Conservation (phyloP, 1,140 invertebrate species). For the Pseudobourletiella spinata region DNA sequence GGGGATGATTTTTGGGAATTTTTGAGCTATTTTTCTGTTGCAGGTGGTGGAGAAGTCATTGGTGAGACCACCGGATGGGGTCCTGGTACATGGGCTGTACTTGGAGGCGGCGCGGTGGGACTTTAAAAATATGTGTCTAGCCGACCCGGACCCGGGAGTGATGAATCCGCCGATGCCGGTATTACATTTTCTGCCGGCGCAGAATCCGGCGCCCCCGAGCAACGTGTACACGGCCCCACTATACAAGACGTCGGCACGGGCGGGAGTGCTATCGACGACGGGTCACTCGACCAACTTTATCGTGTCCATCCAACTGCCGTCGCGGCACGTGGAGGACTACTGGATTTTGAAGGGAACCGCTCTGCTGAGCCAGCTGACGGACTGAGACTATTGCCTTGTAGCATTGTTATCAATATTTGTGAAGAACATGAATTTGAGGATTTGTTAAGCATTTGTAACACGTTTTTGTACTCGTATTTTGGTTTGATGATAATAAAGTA, state of each 20-base stretch:
- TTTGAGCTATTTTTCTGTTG: conserved; percentile 3
- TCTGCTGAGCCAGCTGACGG: conserved; percentile 63
- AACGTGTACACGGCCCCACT: conserved; percentile 64
- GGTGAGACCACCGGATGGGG: conserved; percentile 54
- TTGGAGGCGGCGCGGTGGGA: conserved; percentile 81
- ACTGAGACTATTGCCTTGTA: too few relatives aligned
- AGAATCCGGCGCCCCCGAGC: conserved; percentile 47
- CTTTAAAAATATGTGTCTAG: conserved; percentile 49
- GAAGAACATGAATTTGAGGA: too few relatives aligned
- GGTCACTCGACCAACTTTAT: conserved; percentile 86
- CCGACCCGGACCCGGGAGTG: conserved; percentile 58
- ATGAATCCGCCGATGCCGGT: conserved; percentile 67
- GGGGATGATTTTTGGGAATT: too few relatives aligned
- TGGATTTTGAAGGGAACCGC: conserved; percentile 82
- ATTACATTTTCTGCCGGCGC: conserved; percentile 52
- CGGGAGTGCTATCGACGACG: conserved; percentile 73
- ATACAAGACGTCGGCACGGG: conserved; percentile 75
- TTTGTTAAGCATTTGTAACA: too few relatives aligned
- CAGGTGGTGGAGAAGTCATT: conserved; percentile 33
- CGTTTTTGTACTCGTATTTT: too few relatives aligned
- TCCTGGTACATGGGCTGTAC: conserved; percentile 75
- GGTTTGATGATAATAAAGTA: too few relatives aligned
- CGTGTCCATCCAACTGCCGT: conserved; percentile 62
- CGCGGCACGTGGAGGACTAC: conserved; percentile 51
- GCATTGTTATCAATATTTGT: too few relatives aligned